Percentiles rank a stretch among this genome's conserved stretches.
Evolutionary conservation across 2,113 vertebrate species (phyloP).

Genomic region (Ophiodon elongatus): DNA sequence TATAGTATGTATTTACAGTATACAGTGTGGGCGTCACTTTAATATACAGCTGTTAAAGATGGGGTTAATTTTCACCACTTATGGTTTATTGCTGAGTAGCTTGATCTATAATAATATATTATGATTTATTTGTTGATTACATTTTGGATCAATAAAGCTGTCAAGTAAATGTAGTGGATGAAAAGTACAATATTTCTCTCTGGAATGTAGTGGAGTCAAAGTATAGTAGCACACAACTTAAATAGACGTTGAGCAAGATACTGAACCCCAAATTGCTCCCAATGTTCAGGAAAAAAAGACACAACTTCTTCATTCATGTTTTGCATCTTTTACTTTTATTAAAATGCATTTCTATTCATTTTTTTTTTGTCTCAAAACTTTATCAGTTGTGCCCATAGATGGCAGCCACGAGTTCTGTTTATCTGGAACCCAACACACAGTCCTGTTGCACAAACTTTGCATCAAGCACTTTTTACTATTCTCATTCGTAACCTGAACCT

Average conservation of each 20-base stretch:
- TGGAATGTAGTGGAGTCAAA: not conserved
- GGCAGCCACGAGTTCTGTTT: slow-evolving; percentile 68
- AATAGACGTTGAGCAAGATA: not conserved
- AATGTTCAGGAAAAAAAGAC: not conserved
- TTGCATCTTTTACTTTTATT: not conserved
- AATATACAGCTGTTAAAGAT: not conserved
- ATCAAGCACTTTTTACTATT: slow-evolving; percentile 20
- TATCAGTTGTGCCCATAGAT: slow-evolving; percentile 65
- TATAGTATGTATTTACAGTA: not conserved
- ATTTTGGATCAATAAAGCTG: not conserved
- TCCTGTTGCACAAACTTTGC: slow-evolving; percentile 40
- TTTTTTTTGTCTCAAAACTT: not conserved
- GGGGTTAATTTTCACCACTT: not conserved
- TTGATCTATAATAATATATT: not conserved
- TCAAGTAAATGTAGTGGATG: not conserved
- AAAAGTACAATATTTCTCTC: not conserved
- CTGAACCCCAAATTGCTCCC: not conserved
- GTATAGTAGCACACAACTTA: not conserved
- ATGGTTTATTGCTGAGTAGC: not conserved
- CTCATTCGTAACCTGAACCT: slow-evolving; percentile 30
- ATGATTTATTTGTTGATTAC: not conserved
- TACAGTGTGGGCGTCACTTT: not conserved
- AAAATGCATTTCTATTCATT: not conserved
- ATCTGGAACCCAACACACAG: not conserved
- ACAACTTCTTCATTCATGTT: not conserved